A percentile compares a stretch with the other conserved stretches of the same genome.
Conservation (phyloP, 2,113 vertebrate genomes). For the Mastomys coucha region DNA sequence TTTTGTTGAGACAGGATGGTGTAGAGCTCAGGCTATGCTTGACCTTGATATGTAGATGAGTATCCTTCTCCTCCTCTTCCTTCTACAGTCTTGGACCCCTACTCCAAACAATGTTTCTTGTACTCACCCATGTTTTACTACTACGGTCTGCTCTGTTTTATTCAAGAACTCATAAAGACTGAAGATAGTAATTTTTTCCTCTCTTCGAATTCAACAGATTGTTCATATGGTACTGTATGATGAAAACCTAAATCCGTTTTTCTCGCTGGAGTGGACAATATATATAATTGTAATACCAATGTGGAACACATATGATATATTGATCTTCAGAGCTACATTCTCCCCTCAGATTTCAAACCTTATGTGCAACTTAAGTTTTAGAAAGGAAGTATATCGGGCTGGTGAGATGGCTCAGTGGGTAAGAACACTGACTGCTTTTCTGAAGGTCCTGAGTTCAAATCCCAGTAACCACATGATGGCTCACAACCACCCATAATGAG, state of each 20-base stretch:
- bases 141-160: background rate
- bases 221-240: background rate
- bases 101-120: background rate
- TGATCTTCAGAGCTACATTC: background rate
- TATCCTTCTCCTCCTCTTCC: background rate
- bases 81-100: background rate
- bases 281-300: background rate
- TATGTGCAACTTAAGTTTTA: background rate
- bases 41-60: background rate
- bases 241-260: constrained; percentile 24
- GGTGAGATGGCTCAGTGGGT: too few species aligned
- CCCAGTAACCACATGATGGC: too few species aligned
- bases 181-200: background rate
- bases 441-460: too few species aligned
- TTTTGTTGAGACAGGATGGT: background rate
- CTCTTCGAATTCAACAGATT: background rate
- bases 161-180: background rate
- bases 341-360: background rate
- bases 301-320: background rate
- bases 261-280: background rate
- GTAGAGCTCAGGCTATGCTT: background rate
- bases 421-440: too few species aligned
- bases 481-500: too few species aligned
- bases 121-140: background rate
- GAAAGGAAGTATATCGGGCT: background rate